phyloP scores from a whole-genome alignment of 2,797 vertebrate genomes.

The Acanthopagrus latus region DNA sequence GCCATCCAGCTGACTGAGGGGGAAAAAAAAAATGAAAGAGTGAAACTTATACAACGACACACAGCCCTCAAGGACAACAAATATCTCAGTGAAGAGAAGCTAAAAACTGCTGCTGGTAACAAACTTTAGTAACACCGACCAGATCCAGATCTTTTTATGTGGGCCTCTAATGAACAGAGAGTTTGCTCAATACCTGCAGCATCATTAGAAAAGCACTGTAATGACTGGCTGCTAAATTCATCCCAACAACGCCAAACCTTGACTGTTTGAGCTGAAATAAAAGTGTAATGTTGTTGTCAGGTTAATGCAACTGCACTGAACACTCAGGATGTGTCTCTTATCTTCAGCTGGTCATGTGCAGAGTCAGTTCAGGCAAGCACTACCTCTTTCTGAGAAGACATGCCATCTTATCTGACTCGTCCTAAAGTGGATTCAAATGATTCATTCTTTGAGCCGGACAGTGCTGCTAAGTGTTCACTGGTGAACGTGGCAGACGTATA shows the following conservation, averaged over 20 bases:
- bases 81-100: conserved; percentile 16
- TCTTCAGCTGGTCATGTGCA: background rate
- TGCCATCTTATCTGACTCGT: background rate
- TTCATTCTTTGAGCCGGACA: background rate
- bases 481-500: background rate
- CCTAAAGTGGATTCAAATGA: background rate
- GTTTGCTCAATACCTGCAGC: background rate
- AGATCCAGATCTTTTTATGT: conserved; percentile 7
- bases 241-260: background rate
- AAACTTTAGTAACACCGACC: conserved; percentile 18
- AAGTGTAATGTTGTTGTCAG: background rate
- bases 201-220: conserved; percentile 3
- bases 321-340: background rate
- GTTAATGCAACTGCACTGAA: background rate
- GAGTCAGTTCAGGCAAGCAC: background rate
- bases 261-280: background rate
- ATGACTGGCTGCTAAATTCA: conserved; percentile 1
- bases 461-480: background rate
- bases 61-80: conserved; percentile 41
- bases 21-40: background rate
- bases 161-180: conserved; percentile 20
- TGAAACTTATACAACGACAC: conserved; percentile 11
- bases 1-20: conserved; percentile 43
- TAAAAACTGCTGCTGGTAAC: conserved; percentile 22
- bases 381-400: background rate